These are phyloP conservation scores for Busseola fusca DNA, from an alignment of 2,888 invertebrate genomes.

Conservation along the genomic window DNA sequence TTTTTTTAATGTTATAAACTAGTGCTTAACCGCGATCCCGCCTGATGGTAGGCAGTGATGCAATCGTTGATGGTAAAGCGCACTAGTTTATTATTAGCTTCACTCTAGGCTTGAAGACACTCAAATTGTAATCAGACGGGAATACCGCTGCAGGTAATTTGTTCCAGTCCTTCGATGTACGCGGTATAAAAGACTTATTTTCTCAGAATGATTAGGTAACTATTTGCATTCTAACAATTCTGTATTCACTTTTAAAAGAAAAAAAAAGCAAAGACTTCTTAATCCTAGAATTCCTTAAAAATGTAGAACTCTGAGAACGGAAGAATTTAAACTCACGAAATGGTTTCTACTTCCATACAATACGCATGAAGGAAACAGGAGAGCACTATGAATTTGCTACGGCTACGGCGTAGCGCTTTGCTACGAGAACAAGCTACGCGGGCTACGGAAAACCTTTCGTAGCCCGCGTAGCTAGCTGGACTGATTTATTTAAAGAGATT, in stretches of 20 bases:
- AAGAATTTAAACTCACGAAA: constrained; percentile 54
- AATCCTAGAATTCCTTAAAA: constrained; percentile 40
- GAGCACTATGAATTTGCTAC: constrained; percentile 60
- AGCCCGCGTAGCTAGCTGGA: constrained; percentile 17
- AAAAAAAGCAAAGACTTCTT: constrained; percentile 5
- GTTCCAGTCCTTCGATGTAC: too few relatives aligned
- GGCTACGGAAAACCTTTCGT: constrained; percentile 56
- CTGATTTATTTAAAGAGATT: constrained; percentile 41
- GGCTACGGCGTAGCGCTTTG: constrained; percentile 50
- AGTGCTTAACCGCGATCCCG: too few relatives aligned
- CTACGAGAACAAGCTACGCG: constrained; percentile 58
- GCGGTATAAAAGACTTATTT: too few relatives aligned
- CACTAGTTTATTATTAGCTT: too few relatives aligned
- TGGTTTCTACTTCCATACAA: constrained; percentile 52
- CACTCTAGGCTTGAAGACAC: too few relatives aligned
- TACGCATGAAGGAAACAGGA: constrained; percentile 58
- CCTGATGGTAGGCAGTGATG: too few relatives aligned
- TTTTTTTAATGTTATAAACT: too few relatives aligned
- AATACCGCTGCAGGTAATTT: too few relatives aligned
- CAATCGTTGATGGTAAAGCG: too few relatives aligned
- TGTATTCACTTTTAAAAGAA: not conserved
- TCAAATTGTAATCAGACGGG: too few relatives aligned
- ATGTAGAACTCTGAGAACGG: constrained; percentile 41
- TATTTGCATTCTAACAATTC: not conserved
- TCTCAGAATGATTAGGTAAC: not conserved